These are phyloP conservation scores for Artibeus jamaicensis DNA, from an alignment of 2,797 vertebrate species.

Conservation along the genomic window DNA sequence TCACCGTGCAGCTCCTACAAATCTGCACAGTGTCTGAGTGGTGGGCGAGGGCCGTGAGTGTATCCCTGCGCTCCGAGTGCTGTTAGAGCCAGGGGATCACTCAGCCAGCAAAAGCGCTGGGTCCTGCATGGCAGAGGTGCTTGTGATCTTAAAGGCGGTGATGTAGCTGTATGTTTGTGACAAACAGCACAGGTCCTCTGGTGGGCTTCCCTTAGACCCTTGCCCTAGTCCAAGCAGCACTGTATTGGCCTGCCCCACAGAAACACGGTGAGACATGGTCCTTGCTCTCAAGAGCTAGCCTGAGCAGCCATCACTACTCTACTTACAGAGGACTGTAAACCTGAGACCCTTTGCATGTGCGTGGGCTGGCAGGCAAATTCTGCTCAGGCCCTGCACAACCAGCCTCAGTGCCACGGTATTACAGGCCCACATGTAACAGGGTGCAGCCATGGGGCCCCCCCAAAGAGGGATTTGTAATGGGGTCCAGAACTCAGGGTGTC, in stretches of 20 bases:
- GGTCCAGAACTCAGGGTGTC: no score
- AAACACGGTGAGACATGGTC: background rate
- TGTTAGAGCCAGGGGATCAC: background rate
- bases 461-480: no score
- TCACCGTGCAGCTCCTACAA: background rate
- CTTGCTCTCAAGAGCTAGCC: background rate
- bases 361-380: background rate
- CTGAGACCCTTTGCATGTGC: background rate
- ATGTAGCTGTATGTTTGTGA: background rate
- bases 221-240: background rate
- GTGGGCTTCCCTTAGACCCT: no score
- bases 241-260: rapidly evolving
- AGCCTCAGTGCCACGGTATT: rapidly evolving
- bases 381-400: background rate
- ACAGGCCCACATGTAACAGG: no score
- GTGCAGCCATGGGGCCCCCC: no score
- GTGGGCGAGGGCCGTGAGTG: background rate
- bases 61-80: background rate
- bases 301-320: no score
- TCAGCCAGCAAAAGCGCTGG: background rate
- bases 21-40: background rate
- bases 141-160: background rate
- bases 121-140: background rate
- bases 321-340: background rate
- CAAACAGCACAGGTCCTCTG: background rate